Conservation (phyloP, 1,140 invertebrate genomes). For the Trigoniulus corallinus region DNA sequence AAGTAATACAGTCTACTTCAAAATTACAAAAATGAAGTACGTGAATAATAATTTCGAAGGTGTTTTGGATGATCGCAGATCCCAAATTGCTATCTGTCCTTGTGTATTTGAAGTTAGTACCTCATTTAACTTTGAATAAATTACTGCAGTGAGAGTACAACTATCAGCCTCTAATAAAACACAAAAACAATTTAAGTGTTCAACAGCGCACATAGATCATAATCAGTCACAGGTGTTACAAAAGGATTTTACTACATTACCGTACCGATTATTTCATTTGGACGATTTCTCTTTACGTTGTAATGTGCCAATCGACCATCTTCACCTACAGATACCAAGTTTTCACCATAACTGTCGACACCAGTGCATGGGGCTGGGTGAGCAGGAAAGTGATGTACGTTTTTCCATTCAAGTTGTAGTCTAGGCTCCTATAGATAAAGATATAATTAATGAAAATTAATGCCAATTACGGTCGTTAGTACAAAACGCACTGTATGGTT, state of each 20-base stretch:
- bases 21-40: too few relatives aligned
- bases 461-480: not conserved
- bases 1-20: too few relatives aligned
- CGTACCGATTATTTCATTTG: not conserved
- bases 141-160: conserved; percentile 52
- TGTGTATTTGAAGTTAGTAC: conserved; percentile 62
- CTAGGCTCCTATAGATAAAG: conserved; percentile 15
- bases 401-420: conserved; percentile 31
- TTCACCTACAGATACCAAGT: conserved; percentile 50
- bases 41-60: conserved; percentile 22
- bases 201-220: not conserved
- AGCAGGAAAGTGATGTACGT: conserved; percentile 28
- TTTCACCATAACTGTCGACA: conserved; percentile 19
- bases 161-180: conserved; percentile 46
- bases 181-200: conserved; percentile 27
- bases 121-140: conserved; percentile 57
- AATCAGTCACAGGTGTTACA: too few relatives aligned
- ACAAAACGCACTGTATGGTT: not conserved
- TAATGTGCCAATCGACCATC: conserved; percentile 59
- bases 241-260: too few relatives aligned
- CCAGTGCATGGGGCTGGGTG: conserved; percentile 20
- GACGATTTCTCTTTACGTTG: conserved; percentile 29
- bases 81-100: conserved; percentile 75
- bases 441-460: conserved; percentile 13
- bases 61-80: conserved; percentile 39